These are phyloP conservation scores for Gymnopithys bicolor DNA, from an alignment of 2,797 vertebrate species.

Conservation along the genomic window DNA sequence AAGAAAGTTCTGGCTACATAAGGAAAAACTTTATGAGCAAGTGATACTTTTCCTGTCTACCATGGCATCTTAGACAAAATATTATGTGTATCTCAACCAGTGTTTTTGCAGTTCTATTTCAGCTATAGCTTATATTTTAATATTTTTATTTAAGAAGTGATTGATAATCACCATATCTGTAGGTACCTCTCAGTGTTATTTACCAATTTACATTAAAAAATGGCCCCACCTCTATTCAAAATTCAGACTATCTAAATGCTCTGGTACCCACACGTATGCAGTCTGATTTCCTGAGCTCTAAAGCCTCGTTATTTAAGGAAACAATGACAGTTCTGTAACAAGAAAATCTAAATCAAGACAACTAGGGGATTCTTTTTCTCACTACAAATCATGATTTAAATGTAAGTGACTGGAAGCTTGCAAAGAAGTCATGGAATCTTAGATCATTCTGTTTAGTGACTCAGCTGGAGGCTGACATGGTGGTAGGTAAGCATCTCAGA, in stretches of 20 bases:
- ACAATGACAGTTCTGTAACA: fast-evolving
- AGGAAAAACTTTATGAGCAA: neutral
- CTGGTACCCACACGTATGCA: neutral
- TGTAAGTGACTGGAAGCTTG: neutral
- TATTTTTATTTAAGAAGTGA: neutral
- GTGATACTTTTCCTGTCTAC: neutral
- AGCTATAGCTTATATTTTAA: neutral
- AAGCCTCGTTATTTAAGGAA: neutral
- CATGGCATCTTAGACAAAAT: neutral
- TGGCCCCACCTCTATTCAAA: neutral
- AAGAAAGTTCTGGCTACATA: neutral
- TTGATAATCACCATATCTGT: neutral
- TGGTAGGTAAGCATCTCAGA: neutral
- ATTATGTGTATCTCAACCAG: neutral
- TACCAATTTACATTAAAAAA: neutral
- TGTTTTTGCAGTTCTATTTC: neutral
- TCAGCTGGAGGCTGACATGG: neutral
- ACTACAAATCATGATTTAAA: neutral
- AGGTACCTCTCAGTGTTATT: neutral
- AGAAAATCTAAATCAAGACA: neutral
- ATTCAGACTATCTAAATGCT: neutral
- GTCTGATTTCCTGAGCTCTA: neutral
- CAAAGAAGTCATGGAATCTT: neutral
- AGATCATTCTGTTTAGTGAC: conserved; percentile 12
- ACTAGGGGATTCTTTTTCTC: neutral